Evolutionary conservation across 2,888 invertebrate species (phyloP).

Genomic region (Diarsia mendica): DNA sequence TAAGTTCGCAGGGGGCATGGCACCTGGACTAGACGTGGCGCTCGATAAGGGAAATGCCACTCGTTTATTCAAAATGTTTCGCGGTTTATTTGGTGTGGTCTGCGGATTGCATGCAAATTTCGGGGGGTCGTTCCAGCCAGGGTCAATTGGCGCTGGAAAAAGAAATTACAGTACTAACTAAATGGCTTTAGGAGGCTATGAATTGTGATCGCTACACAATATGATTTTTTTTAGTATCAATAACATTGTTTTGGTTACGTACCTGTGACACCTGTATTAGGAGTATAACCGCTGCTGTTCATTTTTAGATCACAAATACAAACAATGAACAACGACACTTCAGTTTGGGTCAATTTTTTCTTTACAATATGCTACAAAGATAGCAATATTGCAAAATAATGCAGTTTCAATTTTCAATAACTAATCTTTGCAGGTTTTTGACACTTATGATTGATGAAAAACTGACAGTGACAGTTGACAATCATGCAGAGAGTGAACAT

Average conservation of each 20-base stretch:
- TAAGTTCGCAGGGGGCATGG: slow-evolving; percentile 69
- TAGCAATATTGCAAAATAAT: slow-evolving; percentile 20
- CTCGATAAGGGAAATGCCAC: slow-evolving; percentile 88
- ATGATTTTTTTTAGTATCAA: background rate
- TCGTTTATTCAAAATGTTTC: slow-evolving; percentile 88
- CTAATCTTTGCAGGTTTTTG: slow-evolving; percentile 14
- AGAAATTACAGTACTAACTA: background rate
- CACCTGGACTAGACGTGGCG: slow-evolving; percentile 65
- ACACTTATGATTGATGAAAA: slow-evolving; percentile 11
- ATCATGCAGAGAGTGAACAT: background rate
- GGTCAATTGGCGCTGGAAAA: slow-evolving; percentile 83
- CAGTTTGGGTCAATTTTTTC: slow-evolving; percentile 11
- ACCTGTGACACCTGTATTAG: slow-evolving; percentile 74
- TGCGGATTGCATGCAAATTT: slow-evolving; percentile 86
- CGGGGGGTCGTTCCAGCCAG: slow-evolving; percentile 91
- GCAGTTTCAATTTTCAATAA: slow-evolving; percentile 27
- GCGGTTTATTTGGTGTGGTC: slow-evolving; percentile 82
- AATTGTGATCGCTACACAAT: background rate
- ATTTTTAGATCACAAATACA: slow-evolving; percentile 52
- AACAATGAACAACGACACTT: background rate
- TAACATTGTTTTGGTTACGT: slow-evolving; percentile 45
- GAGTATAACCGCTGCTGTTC: slow-evolving; percentile 72
- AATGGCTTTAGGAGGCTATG: background rate
- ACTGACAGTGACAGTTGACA: slow-evolving; percentile 15
- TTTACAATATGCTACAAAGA: slow-evolving; percentile 16